phyloP scores from a whole-genome alignment of 2,113 vertebrate species.

The Tauraco erythrolophus region DNA sequence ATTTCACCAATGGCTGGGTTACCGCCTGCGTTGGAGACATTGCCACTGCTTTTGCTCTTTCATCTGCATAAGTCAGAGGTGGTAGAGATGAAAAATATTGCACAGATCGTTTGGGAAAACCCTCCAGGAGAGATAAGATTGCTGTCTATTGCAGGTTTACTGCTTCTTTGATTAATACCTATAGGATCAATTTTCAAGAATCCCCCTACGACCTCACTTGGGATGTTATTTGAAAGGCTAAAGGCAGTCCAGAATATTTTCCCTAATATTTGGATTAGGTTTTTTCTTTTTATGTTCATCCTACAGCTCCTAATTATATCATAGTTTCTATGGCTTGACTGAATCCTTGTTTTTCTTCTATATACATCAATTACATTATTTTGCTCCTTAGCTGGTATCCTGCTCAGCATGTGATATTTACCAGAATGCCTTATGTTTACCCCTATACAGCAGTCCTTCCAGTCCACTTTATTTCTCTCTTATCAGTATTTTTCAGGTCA shows the following conservation, averaged over 20 bases:
- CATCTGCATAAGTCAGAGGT: not conserved
- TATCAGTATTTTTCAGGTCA: not conserved
- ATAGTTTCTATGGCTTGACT: not conserved
- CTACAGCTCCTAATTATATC: slow-evolving; percentile 21
- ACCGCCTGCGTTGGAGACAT: not conserved
- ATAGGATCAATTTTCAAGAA: slow-evolving; percentile 22
- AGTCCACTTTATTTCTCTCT: not conserved
- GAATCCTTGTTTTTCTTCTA: not conserved
- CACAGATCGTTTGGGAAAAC: not conserved
- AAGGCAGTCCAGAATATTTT: not conserved
- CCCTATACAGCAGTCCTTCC: not conserved
- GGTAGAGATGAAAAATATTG: not conserved
- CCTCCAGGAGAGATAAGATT: not conserved
- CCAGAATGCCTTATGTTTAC: not conserved
- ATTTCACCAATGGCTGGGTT: accelerated
- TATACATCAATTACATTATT: not conserved
- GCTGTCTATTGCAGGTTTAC: not conserved
- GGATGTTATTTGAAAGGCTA: slow-evolving; percentile 6
- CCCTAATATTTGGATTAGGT: not conserved
- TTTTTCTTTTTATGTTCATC: slow-evolving; percentile 45
- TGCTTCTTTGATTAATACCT: slow-evolving; percentile 40
- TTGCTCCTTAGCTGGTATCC: not conserved
- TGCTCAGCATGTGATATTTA: not conserved
- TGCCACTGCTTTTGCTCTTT: not conserved
- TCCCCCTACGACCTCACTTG: not conserved